A percentile compares a stretch with the other conserved stretches of the same genome.
phyloP scores from a whole-genome alignment of 2,797 vertebrate genomes.

The Anabacerthia variegaticeps region DNA sequence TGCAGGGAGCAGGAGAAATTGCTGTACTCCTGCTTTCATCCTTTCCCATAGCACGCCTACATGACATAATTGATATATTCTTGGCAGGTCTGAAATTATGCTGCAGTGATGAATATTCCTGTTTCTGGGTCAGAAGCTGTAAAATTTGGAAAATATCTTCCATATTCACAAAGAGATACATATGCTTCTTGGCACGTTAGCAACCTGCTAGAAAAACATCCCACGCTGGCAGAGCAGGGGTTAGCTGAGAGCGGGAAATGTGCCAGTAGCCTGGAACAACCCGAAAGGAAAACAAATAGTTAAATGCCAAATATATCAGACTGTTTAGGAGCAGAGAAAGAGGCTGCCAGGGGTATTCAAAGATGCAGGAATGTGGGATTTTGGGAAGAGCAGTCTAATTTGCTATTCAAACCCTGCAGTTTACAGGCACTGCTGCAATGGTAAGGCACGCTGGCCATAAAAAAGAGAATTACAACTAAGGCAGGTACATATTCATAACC shows the following conservation, averaged over 20 bases:
- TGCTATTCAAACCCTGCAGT: not conserved
- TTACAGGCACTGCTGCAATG: not conserved
- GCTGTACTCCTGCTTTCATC: not conserved
- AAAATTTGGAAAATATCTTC: slow-evolving; percentile 51
- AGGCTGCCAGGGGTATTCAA: not conserved
- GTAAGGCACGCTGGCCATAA: not conserved
- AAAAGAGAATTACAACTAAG: not conserved
- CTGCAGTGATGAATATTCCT: slow-evolving; percentile 52
- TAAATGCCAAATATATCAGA: slow-evolving; percentile 16
- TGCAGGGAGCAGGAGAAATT: not conserved
- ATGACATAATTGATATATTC: slow-evolving; percentile 44
- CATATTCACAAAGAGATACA: slow-evolving; percentile 30
- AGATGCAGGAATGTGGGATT: not conserved
- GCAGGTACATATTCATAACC: not conserved
- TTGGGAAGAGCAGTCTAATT: not conserved
- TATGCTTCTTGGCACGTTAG: slow-evolving; percentile 35
- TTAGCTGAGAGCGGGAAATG: slow-evolving; percentile 19
- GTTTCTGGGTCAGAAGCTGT: slow-evolving; percentile 61
- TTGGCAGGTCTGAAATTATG: slow-evolving; percentile 61
- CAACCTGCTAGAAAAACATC: slow-evolving; percentile 49
- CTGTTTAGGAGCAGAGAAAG: not conserved
- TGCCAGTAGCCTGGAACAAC: slow-evolving; percentile 26
- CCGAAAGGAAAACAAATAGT: slow-evolving; percentile 5
- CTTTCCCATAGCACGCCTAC: not conserved
- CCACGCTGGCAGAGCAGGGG: slow-evolving; percentile 39